Base-by-base conservation (phyloP, 2,113 vertebrate genomes). In the Cyprinodon variegatus region DNA sequence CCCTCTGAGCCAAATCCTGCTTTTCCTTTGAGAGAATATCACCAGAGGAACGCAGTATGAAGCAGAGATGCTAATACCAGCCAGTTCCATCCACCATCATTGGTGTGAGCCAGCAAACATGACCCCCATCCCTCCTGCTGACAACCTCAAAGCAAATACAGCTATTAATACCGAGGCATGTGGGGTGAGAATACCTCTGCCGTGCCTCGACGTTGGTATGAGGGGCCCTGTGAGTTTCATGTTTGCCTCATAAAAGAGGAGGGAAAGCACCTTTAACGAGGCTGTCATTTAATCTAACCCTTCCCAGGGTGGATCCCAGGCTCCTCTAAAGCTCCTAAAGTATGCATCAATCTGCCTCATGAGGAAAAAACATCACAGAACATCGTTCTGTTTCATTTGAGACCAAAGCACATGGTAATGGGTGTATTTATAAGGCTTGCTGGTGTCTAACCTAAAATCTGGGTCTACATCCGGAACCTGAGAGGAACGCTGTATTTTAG, bases 131-230 rank as follows among this genome's bases (percentile, higher is more conserved):
- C 60, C 81, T 40, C 46, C 81, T 53, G 83, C 85, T 90, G 90
- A 91, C 88, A 89, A 72, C 80, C 82, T 88, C 79, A 90, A 88
- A 90, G 90, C 88, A 92, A 92, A 94, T 88, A 88, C 86, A 72
- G 83, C 88, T 94, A 93, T 93, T 91, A 90, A 92, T 94, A 93
- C 82, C 65, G 63, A 76, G 77, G 83, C 76, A 78, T 91, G 83
- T 79, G 62, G 75, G 79, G 50, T 20, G 43, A 76, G 86, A 82
- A 86, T 79, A 67, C 76, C 82, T 66, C 50, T 20, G 78, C 73
- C 71, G 22, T 79, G 81, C 81, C 79, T 53, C 12, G 64, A 65
- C 45, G 6, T 8, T 68, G 70, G 61, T 46, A 69, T 75, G 81
- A 74, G 40, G 45, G 45, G 38, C 60, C 1, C 61, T 65, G 75